Percentiles rank a stretch among this genome's conserved stretches.
These are phyloP conservation scores for Polietes domitor DNA, from an alignment of 2,888 invertebrate species.

Conservation along the genomic window DNA sequence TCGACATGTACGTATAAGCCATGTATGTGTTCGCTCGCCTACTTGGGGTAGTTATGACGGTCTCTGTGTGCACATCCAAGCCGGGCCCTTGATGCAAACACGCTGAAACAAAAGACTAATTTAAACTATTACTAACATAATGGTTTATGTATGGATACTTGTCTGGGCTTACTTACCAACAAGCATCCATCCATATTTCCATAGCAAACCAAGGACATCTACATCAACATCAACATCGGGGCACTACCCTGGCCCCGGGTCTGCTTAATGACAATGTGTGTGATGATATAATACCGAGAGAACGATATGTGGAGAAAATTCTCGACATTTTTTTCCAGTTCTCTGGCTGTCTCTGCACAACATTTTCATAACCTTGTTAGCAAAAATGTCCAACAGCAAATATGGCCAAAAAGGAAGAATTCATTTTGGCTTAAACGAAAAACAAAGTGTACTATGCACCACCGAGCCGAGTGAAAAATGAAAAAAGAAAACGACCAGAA, in stretches of 20 bases:
- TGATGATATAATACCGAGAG: constrained; percentile 5
- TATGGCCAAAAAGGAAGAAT: not conserved
- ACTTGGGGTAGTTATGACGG: not conserved
- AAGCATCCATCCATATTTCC: constrained; percentile 9
- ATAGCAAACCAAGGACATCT: not conserved
- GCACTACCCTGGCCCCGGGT: too few relatives aligned
- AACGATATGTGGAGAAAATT: not conserved
- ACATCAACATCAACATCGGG: too few relatives aligned
- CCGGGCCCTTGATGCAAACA: constrained; percentile 13
- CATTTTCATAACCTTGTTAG: constrained; percentile 42
- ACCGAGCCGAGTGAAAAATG: too few relatives aligned
- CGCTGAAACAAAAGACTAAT: constrained; percentile 34
- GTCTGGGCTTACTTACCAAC: constrained; percentile 7
- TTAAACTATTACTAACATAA: constrained; percentile 43
- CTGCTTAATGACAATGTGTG: constrained; percentile 33
- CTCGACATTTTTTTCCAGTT: constrained; percentile 10
- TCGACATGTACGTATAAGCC: not conserved
- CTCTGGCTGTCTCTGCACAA: not conserved
- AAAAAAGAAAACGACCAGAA: not conserved
- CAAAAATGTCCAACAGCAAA: constrained; percentile 1
- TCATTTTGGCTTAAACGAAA: constrained; percentile 5
- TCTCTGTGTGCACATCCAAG: not conserved
- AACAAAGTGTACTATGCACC: constrained; percentile 15
- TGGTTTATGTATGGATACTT: constrained; percentile 28
- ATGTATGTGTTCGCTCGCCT: not conserved